A percentile compares a stretch with the other conserved stretches of the same genome.
phyloP scores from a whole-genome alignment of 92 coral and sea anemone genomes.

The Micromussa lordhowensis region DNA sequence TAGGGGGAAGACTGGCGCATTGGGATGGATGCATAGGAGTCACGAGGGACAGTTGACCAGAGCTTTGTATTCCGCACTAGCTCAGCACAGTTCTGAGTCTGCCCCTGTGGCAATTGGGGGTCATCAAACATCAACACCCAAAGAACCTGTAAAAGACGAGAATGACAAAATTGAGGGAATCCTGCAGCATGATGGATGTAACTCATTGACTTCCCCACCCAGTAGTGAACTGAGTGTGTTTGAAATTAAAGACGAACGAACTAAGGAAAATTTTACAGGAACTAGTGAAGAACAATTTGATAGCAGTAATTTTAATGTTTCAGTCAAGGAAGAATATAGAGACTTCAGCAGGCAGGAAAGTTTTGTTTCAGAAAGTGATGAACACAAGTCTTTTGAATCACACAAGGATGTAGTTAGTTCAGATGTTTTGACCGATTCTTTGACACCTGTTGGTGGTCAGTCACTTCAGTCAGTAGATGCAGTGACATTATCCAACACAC shows the following conservation, averaged over 20 bases:
- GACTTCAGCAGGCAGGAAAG: slow-evolving; percentile 5
- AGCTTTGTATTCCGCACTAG: slow-evolving; percentile 44
- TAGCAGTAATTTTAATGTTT: slow-evolving; percentile 7
- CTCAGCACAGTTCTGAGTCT: slow-evolving; percentile 55
- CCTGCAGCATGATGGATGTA: background rate
- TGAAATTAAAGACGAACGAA: slow-evolving; percentile 1
- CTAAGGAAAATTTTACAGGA: background rate
- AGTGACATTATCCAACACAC: slow-evolving; percentile 12
- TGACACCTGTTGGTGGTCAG: slow-evolving; percentile 22
- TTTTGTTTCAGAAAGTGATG: background rate
- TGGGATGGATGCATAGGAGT: slow-evolving; percentile 11
- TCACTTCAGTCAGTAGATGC: slow-evolving; percentile 17
- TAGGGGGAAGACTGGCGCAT: slow-evolving; percentile 26
- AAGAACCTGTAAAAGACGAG: slow-evolving; percentile 1
- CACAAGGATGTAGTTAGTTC: background rate
- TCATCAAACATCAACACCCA: slow-evolving; percentile 81
- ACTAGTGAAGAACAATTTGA: slow-evolving; percentile 21
- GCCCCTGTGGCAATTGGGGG: slow-evolving; percentile 45
- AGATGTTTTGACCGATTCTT: slow-evolving; percentile 1
- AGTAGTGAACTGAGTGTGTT: background rate
- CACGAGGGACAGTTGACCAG: slow-evolving; percentile 66
- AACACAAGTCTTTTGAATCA: background rate
- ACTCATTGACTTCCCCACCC: background rate
- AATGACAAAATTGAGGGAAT: background rate
- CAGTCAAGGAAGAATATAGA: slow-evolving; percentile 36